Base-by-base conservation (phyloP, 1,140 invertebrate genomes). In the Bombus consobrinus region DNA sequence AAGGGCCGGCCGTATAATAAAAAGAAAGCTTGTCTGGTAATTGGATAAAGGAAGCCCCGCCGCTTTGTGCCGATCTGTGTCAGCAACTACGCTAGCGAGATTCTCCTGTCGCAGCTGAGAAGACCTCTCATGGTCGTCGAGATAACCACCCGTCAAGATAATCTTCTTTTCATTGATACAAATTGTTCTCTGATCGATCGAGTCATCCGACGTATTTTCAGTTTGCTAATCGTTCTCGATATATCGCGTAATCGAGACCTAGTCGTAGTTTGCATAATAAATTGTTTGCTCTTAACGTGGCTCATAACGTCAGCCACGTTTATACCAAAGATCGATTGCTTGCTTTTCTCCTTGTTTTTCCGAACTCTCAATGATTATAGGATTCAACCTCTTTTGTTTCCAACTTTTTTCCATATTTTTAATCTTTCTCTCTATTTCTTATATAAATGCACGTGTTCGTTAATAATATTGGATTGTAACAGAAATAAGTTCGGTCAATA, bases 11-110 rank as follows among this genome's bases (percentile, higher is more conserved):
- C 13, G 43, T 32, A 71, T 82, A 83, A 82, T 83, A 89, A 89
- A 92, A 89, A 87, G 89, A 91, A 93, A 94, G 88, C 88, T 88
- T 72, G 72, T 77, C 80, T 81, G 68, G 72, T 94, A 94, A 94
- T 94, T 94, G 94, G 92, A 94, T 94, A 90, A 89, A 77, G 80
- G 94, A 94, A 94, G 93, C 94, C 93, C 77, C 75, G 66, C 75
- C 75, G 59, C 71, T 64, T 76, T 59, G 41, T 81, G 81, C 81
- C 76, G 87, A 92, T 91, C 84, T 89, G 86, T 93, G 92, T 92
- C 91, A 91, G 90, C 87, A 89, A 75, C 83, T 79, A 75, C 32
- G 78, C 83, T 68, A 41, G 59, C 10, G 66, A 87, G 62, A 75
- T 87, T 86, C 53, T 76, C 10, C 41, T 76, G 72, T 85, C 57